Evolutionary conservation across 2,797 vertebrate genomes (phyloP).

Genomic region (Cyprinodon diabolis): DNA sequence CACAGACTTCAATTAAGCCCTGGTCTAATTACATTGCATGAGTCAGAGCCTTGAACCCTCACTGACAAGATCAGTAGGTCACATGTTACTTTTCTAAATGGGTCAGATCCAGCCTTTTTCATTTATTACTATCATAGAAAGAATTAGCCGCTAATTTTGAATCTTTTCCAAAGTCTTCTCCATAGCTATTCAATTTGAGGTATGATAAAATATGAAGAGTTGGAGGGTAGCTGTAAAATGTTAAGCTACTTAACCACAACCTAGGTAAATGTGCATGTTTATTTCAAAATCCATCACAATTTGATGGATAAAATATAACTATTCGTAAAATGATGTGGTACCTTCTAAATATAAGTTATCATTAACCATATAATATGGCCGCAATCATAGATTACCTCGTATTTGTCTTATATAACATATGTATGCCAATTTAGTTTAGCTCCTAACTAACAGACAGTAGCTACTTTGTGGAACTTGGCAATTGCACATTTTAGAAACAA

Average conservation of each 20-base stretch:
- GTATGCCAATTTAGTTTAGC: background rate
- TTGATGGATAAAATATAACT: background rate
- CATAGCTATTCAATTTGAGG: background rate
- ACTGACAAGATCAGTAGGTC: conserved; percentile 29
- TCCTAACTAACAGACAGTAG: background rate
- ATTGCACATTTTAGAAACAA: background rate
- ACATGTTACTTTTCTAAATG: conserved; percentile 25
- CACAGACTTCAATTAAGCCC: conserved; percentile 41
- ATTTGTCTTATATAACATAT: background rate
- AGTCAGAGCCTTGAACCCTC: conserved; percentile 21
- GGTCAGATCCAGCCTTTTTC: background rate
- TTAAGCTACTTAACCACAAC: background rate
- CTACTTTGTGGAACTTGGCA: background rate
- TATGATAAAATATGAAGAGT: background rate
- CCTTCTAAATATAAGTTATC: background rate
- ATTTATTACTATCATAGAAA: conserved; percentile 7
- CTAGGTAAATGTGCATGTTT: background rate
- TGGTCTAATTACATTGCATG: conserved; percentile 40
- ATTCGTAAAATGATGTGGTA: background rate
- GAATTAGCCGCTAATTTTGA: background rate
- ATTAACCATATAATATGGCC: background rate
- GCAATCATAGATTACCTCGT: background rate
- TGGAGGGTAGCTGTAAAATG: background rate
- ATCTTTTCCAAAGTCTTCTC: background rate
- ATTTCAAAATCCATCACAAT: too few species aligned